These are phyloP conservation scores for Poliocrania exsul DNA, from an alignment of 2,797 vertebrate species.

Conservation along the genomic window DNA sequence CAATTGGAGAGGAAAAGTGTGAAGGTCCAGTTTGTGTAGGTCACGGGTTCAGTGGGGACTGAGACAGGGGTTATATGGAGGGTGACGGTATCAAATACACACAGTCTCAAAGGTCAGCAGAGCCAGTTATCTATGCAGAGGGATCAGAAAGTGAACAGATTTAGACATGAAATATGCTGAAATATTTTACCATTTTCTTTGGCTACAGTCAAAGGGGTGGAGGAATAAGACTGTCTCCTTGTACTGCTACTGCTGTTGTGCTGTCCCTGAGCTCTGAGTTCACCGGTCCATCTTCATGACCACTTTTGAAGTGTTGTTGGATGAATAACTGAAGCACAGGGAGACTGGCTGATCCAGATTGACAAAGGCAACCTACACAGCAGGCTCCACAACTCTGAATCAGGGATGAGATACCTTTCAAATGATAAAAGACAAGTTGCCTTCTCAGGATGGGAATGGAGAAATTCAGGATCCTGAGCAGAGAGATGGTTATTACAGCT, in stretches of 20 bases:
- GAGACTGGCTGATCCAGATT: neutral
- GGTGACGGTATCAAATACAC: neutral
- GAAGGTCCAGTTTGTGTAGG: neutral
- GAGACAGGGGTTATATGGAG: neutral
- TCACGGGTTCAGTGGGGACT: neutral
- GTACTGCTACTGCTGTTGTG: neutral
- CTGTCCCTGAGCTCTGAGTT: neutral
- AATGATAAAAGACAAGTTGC: neutral
- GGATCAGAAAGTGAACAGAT: neutral
- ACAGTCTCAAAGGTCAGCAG: neutral
- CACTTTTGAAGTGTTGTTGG: neutral
- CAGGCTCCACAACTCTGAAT: neutral
- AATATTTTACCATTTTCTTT: neutral
- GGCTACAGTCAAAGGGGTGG: neutral
- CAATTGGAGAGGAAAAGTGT: neutral
- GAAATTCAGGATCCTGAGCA: neutral
- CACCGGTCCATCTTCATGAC: accelerated
- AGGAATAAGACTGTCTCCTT: neutral
- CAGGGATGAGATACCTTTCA: neutral
- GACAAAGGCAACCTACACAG: neutral
- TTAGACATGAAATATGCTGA: neutral
- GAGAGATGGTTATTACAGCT: neutral
- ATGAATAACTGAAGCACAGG: neutral
- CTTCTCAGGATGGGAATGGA: neutral
- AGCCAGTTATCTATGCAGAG: neutral